A percentile compares a stretch with the other conserved stretches of the same genome.
Conservation (phyloP, 2,113 vertebrate genomes). For the Passer montanus region DNA sequence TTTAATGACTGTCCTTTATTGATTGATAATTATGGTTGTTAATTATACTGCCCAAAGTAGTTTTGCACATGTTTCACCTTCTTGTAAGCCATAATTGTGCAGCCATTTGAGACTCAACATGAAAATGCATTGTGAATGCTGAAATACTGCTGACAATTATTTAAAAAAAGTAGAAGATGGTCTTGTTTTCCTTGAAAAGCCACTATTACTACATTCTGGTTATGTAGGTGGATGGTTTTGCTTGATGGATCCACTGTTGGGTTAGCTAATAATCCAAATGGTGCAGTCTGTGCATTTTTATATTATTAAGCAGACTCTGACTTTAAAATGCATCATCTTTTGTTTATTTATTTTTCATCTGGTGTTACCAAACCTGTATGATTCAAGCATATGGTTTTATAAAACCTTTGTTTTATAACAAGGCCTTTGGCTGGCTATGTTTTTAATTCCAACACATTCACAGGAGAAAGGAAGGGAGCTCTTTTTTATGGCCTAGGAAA, state of each 20-base stretch:
- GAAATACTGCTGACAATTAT: background rate
- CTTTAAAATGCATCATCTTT: background rate
- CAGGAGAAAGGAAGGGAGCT: background rate
- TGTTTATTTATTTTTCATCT: background rate
- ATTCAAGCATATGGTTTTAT: background rate
- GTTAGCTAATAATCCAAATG: background rate
- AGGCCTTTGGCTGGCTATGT: background rate
- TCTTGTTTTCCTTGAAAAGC: constrained; percentile 26
- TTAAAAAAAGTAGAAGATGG: background rate
- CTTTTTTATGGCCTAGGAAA: background rate
- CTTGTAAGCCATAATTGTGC: background rate
- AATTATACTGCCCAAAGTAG: background rate
- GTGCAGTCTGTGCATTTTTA: background rate
- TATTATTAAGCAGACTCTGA: background rate
- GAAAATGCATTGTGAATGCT: background rate
- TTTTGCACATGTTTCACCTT: background rate
- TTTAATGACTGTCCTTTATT: background rate
- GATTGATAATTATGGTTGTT: constrained; percentile 10
- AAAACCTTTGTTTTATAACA: background rate
- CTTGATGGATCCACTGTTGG: background rate
- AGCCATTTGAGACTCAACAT: background rate
- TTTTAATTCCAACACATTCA: background rate
- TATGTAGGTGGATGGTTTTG: background rate
- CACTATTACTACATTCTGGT: background rate
- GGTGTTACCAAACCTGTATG: background rate